Evolutionary conservation across 2,888 invertebrate species (phyloP).

Genomic region (Phymatocera aterrima): DNA sequence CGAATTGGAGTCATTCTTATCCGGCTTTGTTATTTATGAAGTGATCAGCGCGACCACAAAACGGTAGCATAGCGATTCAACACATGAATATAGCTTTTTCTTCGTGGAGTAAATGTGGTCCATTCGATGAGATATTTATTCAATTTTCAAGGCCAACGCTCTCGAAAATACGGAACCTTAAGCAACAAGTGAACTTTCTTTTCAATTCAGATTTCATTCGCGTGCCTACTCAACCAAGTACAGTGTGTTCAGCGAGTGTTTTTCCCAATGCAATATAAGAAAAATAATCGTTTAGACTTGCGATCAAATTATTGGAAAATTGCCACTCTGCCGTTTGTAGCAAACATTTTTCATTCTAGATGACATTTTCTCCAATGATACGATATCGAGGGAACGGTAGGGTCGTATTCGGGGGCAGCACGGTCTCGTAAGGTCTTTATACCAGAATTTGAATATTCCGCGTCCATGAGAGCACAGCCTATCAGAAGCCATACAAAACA

Average conservation of each 20-base stretch:
- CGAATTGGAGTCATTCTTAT: too few relatives aligned
- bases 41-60: neutral
- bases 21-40: too few relatives aligned
- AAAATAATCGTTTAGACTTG: neutral
- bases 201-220: neutral
- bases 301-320: neutral
- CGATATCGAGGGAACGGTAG: neutral
- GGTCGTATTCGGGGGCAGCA: neutral
- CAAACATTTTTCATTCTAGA: neutral
- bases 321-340: neutral
- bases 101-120: neutral
- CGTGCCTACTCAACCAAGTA: neutral
- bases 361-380: neutral
- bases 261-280: neutral
- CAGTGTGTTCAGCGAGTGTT: neutral
- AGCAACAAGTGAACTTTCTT: slow-evolving; percentile 31
- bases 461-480: neutral
- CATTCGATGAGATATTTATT: neutral
- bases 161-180: neutral
- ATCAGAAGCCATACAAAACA: too few relatives aligned
- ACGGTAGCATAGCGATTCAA: neutral
- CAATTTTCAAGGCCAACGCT: neutral
- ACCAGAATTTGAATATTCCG: neutral
- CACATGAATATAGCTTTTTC: neutral
- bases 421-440: too few relatives aligned